Conservation (phyloP, 2,113 vertebrate genomes). For the Lutjanus erythropterus region DNA sequence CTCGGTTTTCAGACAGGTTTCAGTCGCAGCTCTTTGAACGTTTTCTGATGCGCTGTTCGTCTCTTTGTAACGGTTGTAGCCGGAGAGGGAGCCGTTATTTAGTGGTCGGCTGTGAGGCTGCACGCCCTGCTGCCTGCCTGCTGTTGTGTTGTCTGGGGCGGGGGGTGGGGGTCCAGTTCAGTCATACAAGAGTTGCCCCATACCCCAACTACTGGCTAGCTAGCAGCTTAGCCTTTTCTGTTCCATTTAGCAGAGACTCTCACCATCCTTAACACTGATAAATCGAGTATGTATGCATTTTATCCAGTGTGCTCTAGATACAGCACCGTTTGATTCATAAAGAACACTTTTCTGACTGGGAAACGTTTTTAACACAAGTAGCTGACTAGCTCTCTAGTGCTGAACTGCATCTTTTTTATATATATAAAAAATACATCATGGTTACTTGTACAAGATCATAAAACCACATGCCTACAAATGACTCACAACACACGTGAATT, state of each 20-base stretch:
- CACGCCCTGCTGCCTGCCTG: constrained; percentile 78
- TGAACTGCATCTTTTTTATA: too few relatives aligned
- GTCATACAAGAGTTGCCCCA: constrained; percentile 61
- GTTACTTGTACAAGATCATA: not conserved
- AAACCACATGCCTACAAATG: not conserved
- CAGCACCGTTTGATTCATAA: not conserved
- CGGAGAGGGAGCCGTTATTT: constrained; percentile 41
- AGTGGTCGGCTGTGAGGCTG: constrained; percentile 68
- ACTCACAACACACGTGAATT: not conserved
- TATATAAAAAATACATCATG: not conserved
- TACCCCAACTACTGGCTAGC: constrained; percentile 53
- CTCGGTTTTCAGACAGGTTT: not conserved
- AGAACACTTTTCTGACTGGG: not conserved
- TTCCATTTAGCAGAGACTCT: not conserved
- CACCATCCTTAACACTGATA: not conserved
- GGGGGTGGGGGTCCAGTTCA: constrained; percentile 63
- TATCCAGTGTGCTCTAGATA: too few relatives aligned
- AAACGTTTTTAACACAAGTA: not conserved
- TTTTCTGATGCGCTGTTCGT: not conserved
- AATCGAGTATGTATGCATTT: too few relatives aligned
- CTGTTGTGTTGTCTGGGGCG: constrained; percentile 78
- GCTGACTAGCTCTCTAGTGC: constrained; percentile 7
- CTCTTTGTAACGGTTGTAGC: not conserved
- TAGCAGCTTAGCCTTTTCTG: constrained; percentile 47
- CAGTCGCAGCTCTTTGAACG: too few relatives aligned